Conservation (phyloP, 2,113 vertebrate genomes). For the Megaceryle maxima region DNA sequence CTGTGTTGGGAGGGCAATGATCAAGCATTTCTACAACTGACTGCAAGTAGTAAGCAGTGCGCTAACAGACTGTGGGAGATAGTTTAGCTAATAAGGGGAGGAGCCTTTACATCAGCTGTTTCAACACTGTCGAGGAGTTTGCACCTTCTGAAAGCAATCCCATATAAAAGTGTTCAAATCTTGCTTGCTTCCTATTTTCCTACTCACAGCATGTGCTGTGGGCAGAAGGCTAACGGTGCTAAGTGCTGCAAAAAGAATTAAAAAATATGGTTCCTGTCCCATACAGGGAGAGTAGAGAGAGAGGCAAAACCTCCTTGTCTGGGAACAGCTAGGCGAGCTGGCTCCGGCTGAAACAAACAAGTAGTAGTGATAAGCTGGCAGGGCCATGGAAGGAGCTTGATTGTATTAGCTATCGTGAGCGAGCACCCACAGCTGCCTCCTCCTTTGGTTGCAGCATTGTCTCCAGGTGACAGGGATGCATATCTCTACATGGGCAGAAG, state of each 20-base stretch:
- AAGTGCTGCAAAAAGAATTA: neutral
- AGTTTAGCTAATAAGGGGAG: neutral
- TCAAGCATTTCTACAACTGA: neutral
- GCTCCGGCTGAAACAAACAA: neutral
- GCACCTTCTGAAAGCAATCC: neutral
- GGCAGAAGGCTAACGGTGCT: neutral
- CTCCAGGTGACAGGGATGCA: neutral
- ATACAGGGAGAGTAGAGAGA: neutral
- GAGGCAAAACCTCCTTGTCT: neutral
- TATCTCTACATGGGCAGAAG: neutral
- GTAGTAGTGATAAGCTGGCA: neutral
- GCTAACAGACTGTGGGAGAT: neutral
- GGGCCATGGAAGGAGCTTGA: neutral
- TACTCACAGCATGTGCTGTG: accelerated
- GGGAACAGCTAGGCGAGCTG: neutral
- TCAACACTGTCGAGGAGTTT: neutral
- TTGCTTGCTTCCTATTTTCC: neutral
- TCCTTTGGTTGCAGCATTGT: neutral
- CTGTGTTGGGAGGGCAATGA: neutral
- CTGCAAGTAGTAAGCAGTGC: neutral
- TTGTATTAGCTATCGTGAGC: neutral
- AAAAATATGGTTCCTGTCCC: neutral
- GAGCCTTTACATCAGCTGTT: neutral
- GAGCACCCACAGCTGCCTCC: neutral
- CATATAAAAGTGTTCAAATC: neutral